These are phyloP conservation scores for Brachionus koreanus DNA, from an alignment of 1,140 invertebrate genomes.

Conservation along the genomic window DNA sequence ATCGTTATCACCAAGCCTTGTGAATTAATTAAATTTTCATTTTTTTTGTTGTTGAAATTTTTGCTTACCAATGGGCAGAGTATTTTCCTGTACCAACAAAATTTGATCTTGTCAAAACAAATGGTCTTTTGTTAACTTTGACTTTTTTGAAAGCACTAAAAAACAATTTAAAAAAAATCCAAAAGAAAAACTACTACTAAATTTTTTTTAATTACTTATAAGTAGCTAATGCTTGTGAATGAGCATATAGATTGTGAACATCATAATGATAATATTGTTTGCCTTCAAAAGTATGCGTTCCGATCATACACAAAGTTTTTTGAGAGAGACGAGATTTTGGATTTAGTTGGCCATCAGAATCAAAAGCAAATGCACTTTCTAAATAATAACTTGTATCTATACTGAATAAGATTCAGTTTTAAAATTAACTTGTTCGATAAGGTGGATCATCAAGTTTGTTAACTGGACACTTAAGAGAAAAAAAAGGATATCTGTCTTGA, in stretches of 20 bases:
- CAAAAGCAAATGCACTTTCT: constrained; percentile 40
- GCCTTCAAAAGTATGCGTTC: constrained; percentile 47
- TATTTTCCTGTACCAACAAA: constrained; percentile 74
- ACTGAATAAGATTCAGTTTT: background rate
- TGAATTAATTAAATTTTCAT: background rate
- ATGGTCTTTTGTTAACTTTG: constrained; percentile 62
- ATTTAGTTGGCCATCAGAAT: background rate
- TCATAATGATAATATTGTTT: constrained; percentile 59
- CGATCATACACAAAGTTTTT: constrained; percentile 67
- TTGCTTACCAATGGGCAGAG: constrained; percentile 74
- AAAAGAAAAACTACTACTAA: background rate
- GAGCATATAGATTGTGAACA: constrained; percentile 75
- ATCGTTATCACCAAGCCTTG: constrained; percentile 64
- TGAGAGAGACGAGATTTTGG: background rate
- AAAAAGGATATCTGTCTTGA: constrained; percentile 63
- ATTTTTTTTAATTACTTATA: constrained; percentile 55
- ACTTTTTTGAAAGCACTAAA: constrained; percentile 49
- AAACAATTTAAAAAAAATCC: background rate
- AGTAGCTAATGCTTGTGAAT: constrained; percentile 54
- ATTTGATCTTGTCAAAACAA: constrained; percentile 77
- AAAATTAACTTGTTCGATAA: constrained; percentile 51
- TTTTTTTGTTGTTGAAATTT: background rate
- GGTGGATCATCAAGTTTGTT: constrained; percentile 64
- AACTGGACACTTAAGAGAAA: constrained; percentile 68
- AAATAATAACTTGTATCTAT: background rate